These are phyloP conservation scores for Marcusenius ussheri DNA, from an alignment of 2,113 vertebrate species.

Conservation along the genomic window DNA sequence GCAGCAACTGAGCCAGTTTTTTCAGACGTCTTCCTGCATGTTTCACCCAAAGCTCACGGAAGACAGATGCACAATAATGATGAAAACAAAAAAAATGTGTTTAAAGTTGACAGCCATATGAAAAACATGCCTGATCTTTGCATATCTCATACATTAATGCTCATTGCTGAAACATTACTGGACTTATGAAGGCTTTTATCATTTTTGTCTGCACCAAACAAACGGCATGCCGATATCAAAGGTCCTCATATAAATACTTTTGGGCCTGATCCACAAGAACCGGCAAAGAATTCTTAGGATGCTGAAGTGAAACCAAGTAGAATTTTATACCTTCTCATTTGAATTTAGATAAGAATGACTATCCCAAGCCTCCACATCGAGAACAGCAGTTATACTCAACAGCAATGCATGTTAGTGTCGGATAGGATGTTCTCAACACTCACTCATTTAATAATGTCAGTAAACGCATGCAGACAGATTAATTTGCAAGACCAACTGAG, in stretches of 20 bases:
- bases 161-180: neutral
- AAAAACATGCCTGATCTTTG: neutral
- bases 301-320: neutral
- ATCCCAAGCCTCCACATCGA: neutral
- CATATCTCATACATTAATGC: neutral
- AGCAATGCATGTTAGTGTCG: neutral
- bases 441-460: neutral
- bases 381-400: neutral
- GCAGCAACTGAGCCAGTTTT: neutral
- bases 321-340: neutral
- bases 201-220: neutral
- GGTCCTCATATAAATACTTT: neutral
- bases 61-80: neutral
- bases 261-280: neutral
- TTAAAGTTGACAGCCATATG: neutral
- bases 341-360: neutral
- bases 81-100: neutral
- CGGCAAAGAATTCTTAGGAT: neutral
- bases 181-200: neutral
- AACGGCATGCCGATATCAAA: neutral
- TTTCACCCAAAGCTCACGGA: neutral
- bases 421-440: neutral
- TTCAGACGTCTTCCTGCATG: neutral
- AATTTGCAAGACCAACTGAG: neutral
- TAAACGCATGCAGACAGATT: neutral